phyloP scores from a whole-genome alignment of 2,888 invertebrate species.

The Pogonocherus hispidulus region DNA sequence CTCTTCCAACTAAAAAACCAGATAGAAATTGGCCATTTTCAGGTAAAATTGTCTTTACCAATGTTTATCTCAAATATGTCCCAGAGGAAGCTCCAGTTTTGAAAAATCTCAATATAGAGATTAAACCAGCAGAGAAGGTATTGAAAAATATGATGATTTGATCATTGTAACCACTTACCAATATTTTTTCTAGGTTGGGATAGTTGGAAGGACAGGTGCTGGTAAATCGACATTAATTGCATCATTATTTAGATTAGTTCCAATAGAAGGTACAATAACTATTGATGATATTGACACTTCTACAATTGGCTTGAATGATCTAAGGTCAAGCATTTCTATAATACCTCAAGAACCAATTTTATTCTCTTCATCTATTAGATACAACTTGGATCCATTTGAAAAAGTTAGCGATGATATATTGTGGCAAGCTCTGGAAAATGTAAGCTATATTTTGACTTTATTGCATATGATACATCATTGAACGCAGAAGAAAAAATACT shows the following conservation, averaged over 20 bases:
- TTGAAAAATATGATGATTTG: not conserved
- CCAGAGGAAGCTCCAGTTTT: slow-evolving; percentile 77
- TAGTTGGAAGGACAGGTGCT: slow-evolving; percentile 90
- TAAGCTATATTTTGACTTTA: slow-evolving; percentile 29
- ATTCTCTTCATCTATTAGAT: slow-evolving; percentile 86
- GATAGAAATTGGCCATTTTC: slow-evolving; percentile 75
- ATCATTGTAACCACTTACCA: not conserved
- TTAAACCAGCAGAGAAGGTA: slow-evolving; percentile 79
- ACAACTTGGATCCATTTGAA: slow-evolving; percentile 88
- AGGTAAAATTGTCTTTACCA: slow-evolving; percentile 74
- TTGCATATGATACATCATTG: no score
- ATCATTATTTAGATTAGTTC: slow-evolving; percentile 85
- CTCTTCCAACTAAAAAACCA: slow-evolving; percentile 71
- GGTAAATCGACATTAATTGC: slow-evolving; percentile 88
- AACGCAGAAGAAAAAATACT: no score
- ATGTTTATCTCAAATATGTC: slow-evolving; percentile 76
- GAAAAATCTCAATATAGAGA: slow-evolving; percentile 75
- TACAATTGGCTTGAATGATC: slow-evolving; percentile 79
- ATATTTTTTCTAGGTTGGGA: slow-evolving; percentile 76
- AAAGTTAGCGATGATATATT: slow-evolving; percentile 80
- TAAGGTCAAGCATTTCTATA: slow-evolving; percentile 87
- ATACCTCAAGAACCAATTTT: slow-evolving; percentile 87
- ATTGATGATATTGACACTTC: slow-evolving; percentile 84
- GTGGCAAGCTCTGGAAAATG: slow-evolving; percentile 83
- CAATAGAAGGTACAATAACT: slow-evolving; percentile 81